phyloP scores from a whole-genome alignment of 2,888 invertebrate species.

The Dinocampus coccinellae region DNA sequence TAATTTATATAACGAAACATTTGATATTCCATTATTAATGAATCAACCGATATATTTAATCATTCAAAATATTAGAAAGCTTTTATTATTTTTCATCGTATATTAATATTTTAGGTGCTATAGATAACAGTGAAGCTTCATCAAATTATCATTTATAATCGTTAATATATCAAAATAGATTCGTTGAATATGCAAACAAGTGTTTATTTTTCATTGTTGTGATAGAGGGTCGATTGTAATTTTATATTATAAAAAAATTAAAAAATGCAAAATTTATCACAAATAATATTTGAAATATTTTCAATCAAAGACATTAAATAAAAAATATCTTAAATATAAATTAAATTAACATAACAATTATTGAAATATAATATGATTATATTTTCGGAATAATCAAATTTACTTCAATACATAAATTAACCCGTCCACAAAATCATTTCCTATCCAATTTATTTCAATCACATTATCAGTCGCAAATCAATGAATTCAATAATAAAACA shows the following conservation, averaged over 20 bases:
- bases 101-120: slow-evolving; percentile 1
- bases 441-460: background rate
- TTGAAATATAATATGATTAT: background rate
- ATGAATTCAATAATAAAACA: background rate
- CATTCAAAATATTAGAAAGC: slow-evolving; percentile 44
- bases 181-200: too few species aligned
- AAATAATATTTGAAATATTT: background rate
- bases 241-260: too few species aligned
- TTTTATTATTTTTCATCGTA: slow-evolving; percentile 7
- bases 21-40: background rate
- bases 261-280: background rate
- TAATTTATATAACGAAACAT: background rate
- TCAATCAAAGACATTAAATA: too few species aligned
- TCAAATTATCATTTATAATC: too few species aligned
- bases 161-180: too few species aligned
- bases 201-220: too few species aligned
- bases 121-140: slow-evolving; percentile 48
- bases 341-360: too few species aligned
- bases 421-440: background rate
- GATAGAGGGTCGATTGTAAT: too few species aligned
- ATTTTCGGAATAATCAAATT: background rate
- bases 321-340: too few species aligned
- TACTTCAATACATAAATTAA: background rate
- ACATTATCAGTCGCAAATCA: background rate
- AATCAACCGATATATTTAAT: background rate